Evolutionary conservation across 2,888 invertebrate species (phyloP), one percentile per base, ranked within the genome.

Genomic region (Atethmia centrago): DNA sequence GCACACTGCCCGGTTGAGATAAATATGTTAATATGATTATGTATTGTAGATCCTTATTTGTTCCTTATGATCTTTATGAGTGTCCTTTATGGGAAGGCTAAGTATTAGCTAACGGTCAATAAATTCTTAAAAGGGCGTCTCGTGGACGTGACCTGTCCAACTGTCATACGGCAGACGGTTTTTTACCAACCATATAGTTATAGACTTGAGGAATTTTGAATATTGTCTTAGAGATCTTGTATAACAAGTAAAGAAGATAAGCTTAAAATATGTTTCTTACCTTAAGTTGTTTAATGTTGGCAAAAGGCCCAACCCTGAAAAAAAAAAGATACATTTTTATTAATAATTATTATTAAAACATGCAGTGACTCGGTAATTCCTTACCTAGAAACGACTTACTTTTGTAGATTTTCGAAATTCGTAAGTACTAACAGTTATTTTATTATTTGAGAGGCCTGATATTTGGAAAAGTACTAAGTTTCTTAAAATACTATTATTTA

Each of bases 221-320:
- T n/a, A 45, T 49, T 19, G 10, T 2, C 12, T 21, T 21, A 7
- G 3, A 36, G 21, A 1, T n/a, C 19, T 5, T 36, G n/a, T 42
- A 10, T 19, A 25, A 4, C 0, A 5, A 28, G 28, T 9, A 8
- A 45, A 45, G 36, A 25, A 31, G 16, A 12, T 42, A 36, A 21
- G 12, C 3, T 19, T 5, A 40, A 42, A 31, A 9, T 3, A 71
- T 4, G 0, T 4, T 59, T 40, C 97, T 97, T 96, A 98, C 98
- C 98, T 97, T 91, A 98, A 96, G 93, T 98, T 98, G 94, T 97
- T 98, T 86, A 99, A 97, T 89, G 98, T 97, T 91, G 99, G 98
- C 89, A 99, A 97, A 65, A 99, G 97, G 93, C 98, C 98, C 90
- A 99, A 97, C 92, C 99, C 99, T 99, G 97, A 79, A 97, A 91